Base-by-base conservation (phyloP, 2,888 invertebrate species). In the Hartigia nigra region DNA sequence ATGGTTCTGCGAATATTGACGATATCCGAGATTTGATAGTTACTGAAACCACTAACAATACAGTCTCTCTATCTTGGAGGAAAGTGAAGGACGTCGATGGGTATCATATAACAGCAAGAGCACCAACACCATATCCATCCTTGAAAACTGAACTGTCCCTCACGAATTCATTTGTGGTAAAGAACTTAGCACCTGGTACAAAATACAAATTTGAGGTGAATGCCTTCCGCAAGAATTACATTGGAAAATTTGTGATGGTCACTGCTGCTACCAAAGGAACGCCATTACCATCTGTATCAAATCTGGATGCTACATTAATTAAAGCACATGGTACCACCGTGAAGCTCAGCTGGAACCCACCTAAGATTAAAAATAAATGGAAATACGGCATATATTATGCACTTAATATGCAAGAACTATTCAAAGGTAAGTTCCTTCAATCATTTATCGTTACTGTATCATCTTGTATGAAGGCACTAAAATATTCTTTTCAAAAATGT, bases 361-460 rank as follows among this genome's bases (percentile, higher is more conserved):
- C 96, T 0, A 92, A 92, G 34, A 93, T 93, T 70, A 95, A 93
- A 81, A 89, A 92, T 12, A 92, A 92, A 74, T 95, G 94, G 94
- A 87, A 88, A 69, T 97, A 97, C 88, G 96, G 95, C 32, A 93
- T 97, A 72, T 95, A 96, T 89, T 97, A 96, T 86, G 95, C 95
- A 0, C 90, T 93, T 4, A 93, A 88, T 84, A 93, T 92, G 87
- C 93, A 93, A 11, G 94, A 95, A 80, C 92, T 94, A 31, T 92
- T 93, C 76, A 93, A 94, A 90, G 93, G 95, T 95, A 88, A 92
- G 92, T 88, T 14, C 70, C 69, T 74, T 55, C 74, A 70, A 32
- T 75, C 74, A 32, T 79, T 78, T 74, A 79, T 82, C 69, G 14
- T 78, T 78, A 69, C 31, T n/a, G 70, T 78, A 34, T 77, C 72